phyloP scores from a whole-genome alignment of 2,797 vertebrate species.

The Anisognathus igniventris region DNA sequence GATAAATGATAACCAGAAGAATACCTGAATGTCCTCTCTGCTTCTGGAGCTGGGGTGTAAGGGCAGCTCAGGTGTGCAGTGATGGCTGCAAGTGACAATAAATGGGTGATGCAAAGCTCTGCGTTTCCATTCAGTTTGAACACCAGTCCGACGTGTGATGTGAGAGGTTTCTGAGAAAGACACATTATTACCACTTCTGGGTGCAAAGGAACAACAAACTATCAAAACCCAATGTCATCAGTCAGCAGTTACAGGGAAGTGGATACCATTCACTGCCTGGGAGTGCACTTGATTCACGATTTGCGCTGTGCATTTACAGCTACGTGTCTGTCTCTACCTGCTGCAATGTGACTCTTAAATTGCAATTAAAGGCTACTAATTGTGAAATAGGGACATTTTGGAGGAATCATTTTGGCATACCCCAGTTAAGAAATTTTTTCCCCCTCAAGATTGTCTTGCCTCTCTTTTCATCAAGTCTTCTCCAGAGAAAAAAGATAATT shows the following conservation, averaged over 20 bases:
- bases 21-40: neutral
- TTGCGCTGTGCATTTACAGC: neutral
- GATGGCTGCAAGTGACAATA: neutral
- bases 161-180: neutral
- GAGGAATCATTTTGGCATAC: neutral
- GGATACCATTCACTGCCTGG: neutral
- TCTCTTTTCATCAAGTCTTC: neutral
- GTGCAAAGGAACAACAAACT: neutral
- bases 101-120: neutral
- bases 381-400: neutral
- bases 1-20: neutral
- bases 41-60: neutral
- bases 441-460: neutral
- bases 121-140: neutral
- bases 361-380: neutral
- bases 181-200: neutral
- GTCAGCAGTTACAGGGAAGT: neutral
- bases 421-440: neutral
- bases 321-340: neutral
- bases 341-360: neutral
- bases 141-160: too few species aligned
- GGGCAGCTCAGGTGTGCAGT: neutral
- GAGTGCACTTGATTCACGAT: neutral
- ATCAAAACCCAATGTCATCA: neutral
- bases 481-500: neutral